Base-by-base conservation (phyloP, 2,888 invertebrate species). In the Perdita meconis region DNA sequence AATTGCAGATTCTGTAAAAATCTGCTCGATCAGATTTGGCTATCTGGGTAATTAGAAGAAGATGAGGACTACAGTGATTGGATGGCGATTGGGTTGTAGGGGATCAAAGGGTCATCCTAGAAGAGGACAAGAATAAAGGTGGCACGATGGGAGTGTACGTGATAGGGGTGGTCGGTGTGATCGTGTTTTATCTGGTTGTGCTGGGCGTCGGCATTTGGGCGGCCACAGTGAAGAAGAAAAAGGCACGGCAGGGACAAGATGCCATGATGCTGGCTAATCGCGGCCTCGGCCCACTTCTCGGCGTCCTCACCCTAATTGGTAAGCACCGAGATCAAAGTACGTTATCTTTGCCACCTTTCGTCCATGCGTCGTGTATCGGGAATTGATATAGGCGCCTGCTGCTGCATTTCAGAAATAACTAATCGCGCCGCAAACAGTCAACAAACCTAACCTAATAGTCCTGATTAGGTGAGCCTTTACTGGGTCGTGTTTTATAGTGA, bases 301-400 rank as follows among this genome's bases (percentile, higher is more conserved):
- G 96, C 19, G 94, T 95, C 67, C 95, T 95, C 90, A 95, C 96
- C 0, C 95, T 96, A 93, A 95, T 95, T 82, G 95, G 95, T 95
- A 87, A 92, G 90, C 78, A 24, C 30, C 13, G 1, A 24, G 24
- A 19, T 26, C 50, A 63, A 34, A 66, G 16, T 34, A 38, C 24
- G 40, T 6, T 12, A 16, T 4, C 19, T 38, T 12, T 10, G 5
- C 6, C 1, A 1, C 26, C 26, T 22, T n/a, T 19, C 47, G 10
- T n/a, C n/a, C 22, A 19, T 12, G 19, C 22, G 10, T 19, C 10
- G 61, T 36, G 61, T 50, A 22, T 36, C 24, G 2, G n/a, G n/a
- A n/a, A n/a, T n/a, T n/a, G n/a, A n/a, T n/a, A n/a, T n/a, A n/a
- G n/a, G n/a, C n/a, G n/a, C n/a, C n/a, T n/a, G n/a, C n/a, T n/a